Conservation (phyloP, 2,888 invertebrate genomes). For the Rhamnusium bicolor region DNA sequence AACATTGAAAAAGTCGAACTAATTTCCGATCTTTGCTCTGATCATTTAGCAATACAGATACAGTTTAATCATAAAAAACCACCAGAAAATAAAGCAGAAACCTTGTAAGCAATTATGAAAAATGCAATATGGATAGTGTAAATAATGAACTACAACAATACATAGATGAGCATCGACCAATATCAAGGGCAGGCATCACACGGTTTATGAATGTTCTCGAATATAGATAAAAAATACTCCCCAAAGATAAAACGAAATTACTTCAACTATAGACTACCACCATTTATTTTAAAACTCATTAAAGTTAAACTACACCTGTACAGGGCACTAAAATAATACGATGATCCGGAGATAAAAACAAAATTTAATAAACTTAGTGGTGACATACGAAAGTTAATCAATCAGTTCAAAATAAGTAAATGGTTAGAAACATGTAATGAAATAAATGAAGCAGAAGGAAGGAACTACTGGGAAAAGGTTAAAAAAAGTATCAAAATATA, state of each 20-base stretch:
- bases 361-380: slow-evolving; percentile 6
- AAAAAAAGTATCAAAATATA: slow-evolving; percentile 31
- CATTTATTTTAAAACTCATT: too few species aligned
- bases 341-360: slow-evolving; percentile 9
- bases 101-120: neutral
- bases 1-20: too few species aligned
- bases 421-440: slow-evolving; percentile 30
- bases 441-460: slow-evolving; percentile 26
- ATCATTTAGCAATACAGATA: neutral
- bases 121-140: neutral
- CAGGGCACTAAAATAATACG: too few species aligned
- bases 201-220: too few species aligned
- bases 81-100: neutral
- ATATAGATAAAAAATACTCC: too few species aligned
- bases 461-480: slow-evolving; percentile 30
- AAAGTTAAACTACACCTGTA: too few species aligned
- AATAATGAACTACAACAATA: neutral
- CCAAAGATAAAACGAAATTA: too few species aligned
- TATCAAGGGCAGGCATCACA: too few species aligned
- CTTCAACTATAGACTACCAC: too few species aligned
- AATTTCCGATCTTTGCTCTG: neutral
- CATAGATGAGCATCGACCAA: too few species aligned
- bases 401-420: slow-evolving; percentile 11
- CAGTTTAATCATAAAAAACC: neutral
- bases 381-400: slow-evolving; percentile 4